Percentiles rank a stretch among this genome's conserved stretches.
These are phyloP conservation scores for Atta colombica DNA, from an alignment of 1,140 invertebrate genomes.

Conservation along the genomic window DNA sequence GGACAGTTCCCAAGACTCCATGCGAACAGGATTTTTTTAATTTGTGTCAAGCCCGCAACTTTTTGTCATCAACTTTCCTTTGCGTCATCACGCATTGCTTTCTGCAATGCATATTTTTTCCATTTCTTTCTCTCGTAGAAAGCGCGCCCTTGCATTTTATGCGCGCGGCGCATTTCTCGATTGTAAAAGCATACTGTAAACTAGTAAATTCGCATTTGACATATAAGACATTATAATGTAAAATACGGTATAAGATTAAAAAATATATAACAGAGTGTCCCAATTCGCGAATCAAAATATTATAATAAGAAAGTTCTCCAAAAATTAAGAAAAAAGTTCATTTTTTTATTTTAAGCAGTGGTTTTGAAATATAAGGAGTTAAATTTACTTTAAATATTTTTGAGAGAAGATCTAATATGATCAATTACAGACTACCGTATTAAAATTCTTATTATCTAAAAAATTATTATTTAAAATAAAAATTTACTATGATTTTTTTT, in stretches of 20 bases:
- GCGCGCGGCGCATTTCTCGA: not conserved
- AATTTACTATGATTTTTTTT: no score
- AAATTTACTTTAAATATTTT: no score
- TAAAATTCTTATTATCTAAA: no score
- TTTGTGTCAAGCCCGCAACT: slow-evolving; percentile 28
- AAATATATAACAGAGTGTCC: not conserved
- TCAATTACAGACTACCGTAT: no score
- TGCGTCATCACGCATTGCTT: slow-evolving; percentile 11
- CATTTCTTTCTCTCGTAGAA: not conserved
- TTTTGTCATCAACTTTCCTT: slow-evolving; percentile 27
- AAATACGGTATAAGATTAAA: not conserved
- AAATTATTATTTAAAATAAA: no score
- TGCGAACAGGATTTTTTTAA: slow-evolving; percentile 55
- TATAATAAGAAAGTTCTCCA: no score
- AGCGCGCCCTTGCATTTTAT: not conserved
- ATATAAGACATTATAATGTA: not conserved
- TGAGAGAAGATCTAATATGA: no score
- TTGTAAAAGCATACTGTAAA: slow-evolving; percentile 23
- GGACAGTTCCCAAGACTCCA: slow-evolving; percentile 5
- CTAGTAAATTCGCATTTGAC: slow-evolving; percentile 16
- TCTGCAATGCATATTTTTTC: not conserved
- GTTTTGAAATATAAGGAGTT: no score
- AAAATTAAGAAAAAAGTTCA: no score
- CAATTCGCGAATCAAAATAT: no score
- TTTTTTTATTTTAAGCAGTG: no score